These are phyloP conservation scores for Drosophila vallismaia DNA, from an alignment of 2,888 invertebrate species.

Conservation along the genomic window DNA sequence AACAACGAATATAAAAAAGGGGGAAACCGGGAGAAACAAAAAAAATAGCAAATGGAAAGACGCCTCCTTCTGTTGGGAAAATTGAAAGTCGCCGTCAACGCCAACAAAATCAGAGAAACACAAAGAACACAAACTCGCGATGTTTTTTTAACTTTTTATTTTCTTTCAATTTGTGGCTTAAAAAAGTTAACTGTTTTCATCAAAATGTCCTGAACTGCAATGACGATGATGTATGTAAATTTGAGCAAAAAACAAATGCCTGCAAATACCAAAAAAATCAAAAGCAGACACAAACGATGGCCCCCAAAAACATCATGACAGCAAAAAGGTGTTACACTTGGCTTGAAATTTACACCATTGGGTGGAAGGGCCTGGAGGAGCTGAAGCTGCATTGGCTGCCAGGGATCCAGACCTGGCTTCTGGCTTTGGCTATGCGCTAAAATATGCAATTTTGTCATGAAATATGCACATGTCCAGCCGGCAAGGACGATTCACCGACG, in stretches of 20 bases:
- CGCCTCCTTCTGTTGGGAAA: constrained; percentile 23
- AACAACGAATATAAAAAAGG: constrained; percentile 32
- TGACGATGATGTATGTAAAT: constrained; percentile 48
- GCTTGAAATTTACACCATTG: constrained; percentile 61
- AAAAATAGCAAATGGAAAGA: constrained; percentile 19
- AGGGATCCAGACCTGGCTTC: constrained; percentile 27
- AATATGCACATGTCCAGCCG: constrained; percentile 70
- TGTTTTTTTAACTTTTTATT: constrained; percentile 41
- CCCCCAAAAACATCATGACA: constrained; percentile 58
- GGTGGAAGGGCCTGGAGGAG: not conserved
- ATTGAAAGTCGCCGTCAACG: constrained; percentile 33
- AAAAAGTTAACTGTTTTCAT: constrained; percentile 34
- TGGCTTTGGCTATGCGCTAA: constrained; percentile 57
- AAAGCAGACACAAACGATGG: constrained; percentile 29
- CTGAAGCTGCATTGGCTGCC: constrained; percentile 8
- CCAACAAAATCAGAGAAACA: constrained; percentile 32
- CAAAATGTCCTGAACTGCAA: constrained; percentile 28
- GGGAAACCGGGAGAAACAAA: not conserved
- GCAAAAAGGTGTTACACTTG: constrained; percentile 72
- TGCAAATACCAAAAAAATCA: constrained; percentile 5
- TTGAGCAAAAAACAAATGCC: constrained; percentile 18
- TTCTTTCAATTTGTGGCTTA: constrained; percentile 47
- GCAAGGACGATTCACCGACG: constrained; percentile 49
- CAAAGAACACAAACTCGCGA: constrained; percentile 1
- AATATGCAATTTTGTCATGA: constrained; percentile 71